Conservation (phyloP, 2,888 invertebrate genomes). For the Phania funesta region DNA sequence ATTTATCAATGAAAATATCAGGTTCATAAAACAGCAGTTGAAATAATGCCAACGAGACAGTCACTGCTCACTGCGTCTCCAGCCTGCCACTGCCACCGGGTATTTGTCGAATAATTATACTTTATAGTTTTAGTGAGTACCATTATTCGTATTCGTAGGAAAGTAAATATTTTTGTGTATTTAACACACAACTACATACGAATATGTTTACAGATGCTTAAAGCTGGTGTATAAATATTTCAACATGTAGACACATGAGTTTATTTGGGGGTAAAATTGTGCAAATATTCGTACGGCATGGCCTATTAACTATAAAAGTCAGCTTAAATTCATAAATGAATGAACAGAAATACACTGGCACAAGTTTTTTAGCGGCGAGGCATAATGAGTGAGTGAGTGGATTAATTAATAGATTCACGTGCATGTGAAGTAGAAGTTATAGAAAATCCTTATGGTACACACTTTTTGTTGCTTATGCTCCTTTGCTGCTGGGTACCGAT, state of each 20-base stretch:
- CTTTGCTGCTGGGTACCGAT: no score
- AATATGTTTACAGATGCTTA: not conserved
- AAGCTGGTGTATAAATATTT: not conserved
- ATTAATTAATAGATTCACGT: not conserved
- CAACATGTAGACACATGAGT: not conserved
- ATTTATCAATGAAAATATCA: constrained; percentile 15
- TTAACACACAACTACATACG: not conserved
- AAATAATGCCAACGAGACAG: not conserved
- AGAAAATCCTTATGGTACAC: not conserved
- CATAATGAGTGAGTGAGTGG: not conserved
- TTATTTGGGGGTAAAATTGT: not conserved
- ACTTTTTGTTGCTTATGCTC: not conserved
- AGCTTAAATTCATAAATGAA: not conserved
- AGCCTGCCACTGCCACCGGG: constrained; percentile 24
- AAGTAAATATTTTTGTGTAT: not conserved
- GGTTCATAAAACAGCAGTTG: constrained; percentile 12
- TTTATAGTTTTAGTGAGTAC: constrained; percentile 22
- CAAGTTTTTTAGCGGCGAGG: not conserved
- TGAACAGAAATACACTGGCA: not conserved
- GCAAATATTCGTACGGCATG: not conserved
- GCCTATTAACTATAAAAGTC: not conserved
- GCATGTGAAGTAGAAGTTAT: not conserved
- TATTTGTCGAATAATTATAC: constrained; percentile 58
- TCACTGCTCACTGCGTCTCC: constrained; percentile 5
- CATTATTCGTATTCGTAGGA: not conserved